Evolutionary conservation across 2,113 vertebrate species (phyloP), one percentile per base, ranked within the genome.

Genomic region (Piprites chloris): DNA sequence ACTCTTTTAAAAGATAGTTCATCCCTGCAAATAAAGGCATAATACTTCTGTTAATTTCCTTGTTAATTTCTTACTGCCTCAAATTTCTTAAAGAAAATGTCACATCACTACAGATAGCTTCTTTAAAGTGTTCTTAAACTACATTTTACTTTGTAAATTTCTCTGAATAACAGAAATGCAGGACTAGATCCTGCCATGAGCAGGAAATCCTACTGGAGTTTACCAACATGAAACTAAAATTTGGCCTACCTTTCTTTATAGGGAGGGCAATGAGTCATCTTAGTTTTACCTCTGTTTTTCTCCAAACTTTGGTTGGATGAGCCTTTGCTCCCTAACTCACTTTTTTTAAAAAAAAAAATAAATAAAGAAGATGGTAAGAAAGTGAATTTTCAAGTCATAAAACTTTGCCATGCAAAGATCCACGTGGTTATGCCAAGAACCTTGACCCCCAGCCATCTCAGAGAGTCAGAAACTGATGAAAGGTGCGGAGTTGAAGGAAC

Each of bases 281-380:
- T 42, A 15, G 42, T 93, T 91, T 84, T 65, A 66, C 19, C 6
- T 79, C 20, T 79, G 8, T 68, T 69, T 89, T 86, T 37, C 41
- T 75, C 47, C n/a, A 89, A 50, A 89, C 10, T 77, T 87, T 49
- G 12, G 5, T n/a, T 86, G 30, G 30, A 67, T 61, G 14, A 90
- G 9, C 5, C 23, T 67, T 87, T 0, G 0, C 22, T 14, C 4
- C n/a, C 3, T 5, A 80, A 10, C 1, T 9, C 13, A 21, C 2
- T 5, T 11, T n/a, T n/a, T n/a, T n/a, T n/a, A n/a, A n/a, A n/a
- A n/a, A n/a, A n/a, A n/a, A n/a, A n/a, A n/a, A n/a, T n/a, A n/a
- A n/a, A n/a, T n/a, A n/a, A n/a, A n/a, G 5, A 35, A 85, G 21
- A 5, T 11, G 30, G 26, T 12, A 59, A 74, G 9, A 50, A 76